These are phyloP conservation scores for Heloderma charlesbogerti DNA, from an alignment of 2,113 vertebrate species.

Conservation along the genomic window DNA sequence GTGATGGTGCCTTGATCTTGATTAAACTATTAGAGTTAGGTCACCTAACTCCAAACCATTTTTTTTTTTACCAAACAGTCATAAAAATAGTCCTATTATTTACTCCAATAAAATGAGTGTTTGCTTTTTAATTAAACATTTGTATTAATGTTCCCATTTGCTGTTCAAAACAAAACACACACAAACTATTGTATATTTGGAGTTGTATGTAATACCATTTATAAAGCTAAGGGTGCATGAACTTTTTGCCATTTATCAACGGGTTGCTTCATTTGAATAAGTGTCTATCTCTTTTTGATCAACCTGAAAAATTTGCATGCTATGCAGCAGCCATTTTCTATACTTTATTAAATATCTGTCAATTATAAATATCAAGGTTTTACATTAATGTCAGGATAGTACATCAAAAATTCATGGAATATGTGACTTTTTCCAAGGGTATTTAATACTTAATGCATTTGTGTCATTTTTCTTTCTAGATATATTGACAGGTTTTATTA, in stretches of 20 bases:
- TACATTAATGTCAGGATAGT: constrained; percentile 90
- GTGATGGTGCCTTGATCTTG: constrained; percentile 59
- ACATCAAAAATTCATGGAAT: constrained; percentile 90
- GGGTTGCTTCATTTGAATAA: constrained; percentile 75
- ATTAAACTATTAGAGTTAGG: constrained; percentile 66
- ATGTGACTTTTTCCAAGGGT: constrained; percentile 86
- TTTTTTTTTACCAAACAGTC: not conserved
- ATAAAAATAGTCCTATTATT: constrained; percentile 44
- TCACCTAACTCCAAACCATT: constrained; percentile 43
- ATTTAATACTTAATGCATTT: constrained; percentile 90
- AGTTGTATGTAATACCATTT: constrained; percentile 57
- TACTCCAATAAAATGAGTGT: constrained; percentile 61
- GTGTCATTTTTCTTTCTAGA: constrained; percentile 86
- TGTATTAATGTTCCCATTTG: constrained; percentile 62
- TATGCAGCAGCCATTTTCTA: constrained; percentile 74
- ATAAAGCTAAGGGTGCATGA: constrained; percentile 59
- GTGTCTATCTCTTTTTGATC: constrained; percentile 72
- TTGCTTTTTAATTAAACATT: constrained; percentile 57
- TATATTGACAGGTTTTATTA: constrained; percentile 90
- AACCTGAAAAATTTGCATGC: constrained; percentile 76
- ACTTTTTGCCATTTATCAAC: constrained; percentile 62
- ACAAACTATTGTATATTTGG: constrained; percentile 53
- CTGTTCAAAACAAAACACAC: not conserved
- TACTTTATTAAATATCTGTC: constrained; percentile 88
- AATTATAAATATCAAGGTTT: constrained; percentile 90